A percentile compares a stretch with the other conserved stretches of the same genome.
Evolutionary conservation across 1,140 invertebrate genomes (phyloP).

Genomic region (Drosophila miranda): DNA sequence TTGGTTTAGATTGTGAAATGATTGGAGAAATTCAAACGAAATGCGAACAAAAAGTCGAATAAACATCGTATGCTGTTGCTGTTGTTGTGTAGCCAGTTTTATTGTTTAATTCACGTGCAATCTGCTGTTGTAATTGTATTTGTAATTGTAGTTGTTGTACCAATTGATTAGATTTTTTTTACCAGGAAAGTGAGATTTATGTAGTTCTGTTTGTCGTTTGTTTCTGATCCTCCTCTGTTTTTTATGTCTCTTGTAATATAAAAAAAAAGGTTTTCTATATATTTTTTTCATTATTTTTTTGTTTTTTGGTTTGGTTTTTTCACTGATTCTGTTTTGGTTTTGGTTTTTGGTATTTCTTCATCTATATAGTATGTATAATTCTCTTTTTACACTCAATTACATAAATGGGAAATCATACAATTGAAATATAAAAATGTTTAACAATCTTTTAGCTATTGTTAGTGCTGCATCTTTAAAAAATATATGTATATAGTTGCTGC

Average conservation of each 20-base stretch:
- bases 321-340: conserved; percentile 24
- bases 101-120: conserved; percentile 59
- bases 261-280: conserved; percentile 51
- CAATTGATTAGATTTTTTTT: conserved; percentile 53
- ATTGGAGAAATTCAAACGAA: conserved; percentile 21
- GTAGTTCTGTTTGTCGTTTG: no score
- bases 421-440: conserved; percentile 77
- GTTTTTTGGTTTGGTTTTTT: conserved; percentile 51
- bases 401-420: conserved; percentile 71
- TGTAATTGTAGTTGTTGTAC: conserved; percentile 36
- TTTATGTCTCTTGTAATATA: conserved; percentile 78
- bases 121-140: conserved; percentile 37
- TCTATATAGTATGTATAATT: conserved; percentile 55
- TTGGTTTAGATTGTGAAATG: conserved; percentile 55
- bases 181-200: conserved; percentile 67
- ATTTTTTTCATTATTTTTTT: conserved; percentile 28
- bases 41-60: conserved; percentile 18
- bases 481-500: conserved; percentile 50
- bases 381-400: conserved; percentile 53
- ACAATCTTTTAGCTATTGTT: conserved; percentile 77
- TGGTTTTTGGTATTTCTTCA: conserved; percentile 8
- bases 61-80: conserved; percentile 17
- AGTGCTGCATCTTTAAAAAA: conserved; percentile 57
- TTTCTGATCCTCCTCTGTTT: conserved; percentile 6
- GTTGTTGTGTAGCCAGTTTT: conserved; percentile 66